phyloP scores from a whole-genome alignment of 2,888 invertebrate genomes.

The Sympetrum striolatum region DNA sequence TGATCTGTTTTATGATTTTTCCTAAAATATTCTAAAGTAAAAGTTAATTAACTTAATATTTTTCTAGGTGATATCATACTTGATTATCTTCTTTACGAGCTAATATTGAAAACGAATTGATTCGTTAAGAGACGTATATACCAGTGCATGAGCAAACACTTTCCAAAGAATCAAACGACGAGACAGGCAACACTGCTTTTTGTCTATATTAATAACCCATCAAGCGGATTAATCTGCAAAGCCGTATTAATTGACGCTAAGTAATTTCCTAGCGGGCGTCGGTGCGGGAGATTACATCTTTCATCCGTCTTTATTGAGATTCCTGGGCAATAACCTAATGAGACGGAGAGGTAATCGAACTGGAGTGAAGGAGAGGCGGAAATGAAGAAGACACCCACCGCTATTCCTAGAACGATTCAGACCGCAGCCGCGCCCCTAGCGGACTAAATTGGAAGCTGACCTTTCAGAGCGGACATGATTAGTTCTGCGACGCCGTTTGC shows the following conservation, averaged over 20 bases:
- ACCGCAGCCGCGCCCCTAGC: background rate
- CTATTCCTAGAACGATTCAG: constrained; percentile 18
- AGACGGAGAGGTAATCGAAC: background rate
- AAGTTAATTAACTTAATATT: no score
- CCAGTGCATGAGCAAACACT: no score
- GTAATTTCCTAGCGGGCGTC: background rate
- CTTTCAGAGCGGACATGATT: constrained; percentile 21
- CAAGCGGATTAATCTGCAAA: background rate
- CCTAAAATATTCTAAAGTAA: no score
- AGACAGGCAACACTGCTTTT: no score
- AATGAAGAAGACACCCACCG: background rate
- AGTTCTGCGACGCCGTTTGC: background rate
- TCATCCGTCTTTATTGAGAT: background rate
- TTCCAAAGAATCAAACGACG: no score
- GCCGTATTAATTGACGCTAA: background rate
- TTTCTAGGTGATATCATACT: no score
- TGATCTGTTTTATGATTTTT: no score
- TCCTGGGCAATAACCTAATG: background rate
- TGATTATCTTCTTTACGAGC: no score
- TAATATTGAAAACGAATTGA: no score
- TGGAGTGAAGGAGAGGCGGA: background rate
- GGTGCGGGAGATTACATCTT: background rate
- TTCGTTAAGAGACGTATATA: no score
- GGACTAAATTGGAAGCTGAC: constrained; percentile 27
- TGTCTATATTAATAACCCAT: background rate